phyloP scores from a whole-genome alignment of 2,888 invertebrate genomes.

The Ophion ellenae region DNA sequence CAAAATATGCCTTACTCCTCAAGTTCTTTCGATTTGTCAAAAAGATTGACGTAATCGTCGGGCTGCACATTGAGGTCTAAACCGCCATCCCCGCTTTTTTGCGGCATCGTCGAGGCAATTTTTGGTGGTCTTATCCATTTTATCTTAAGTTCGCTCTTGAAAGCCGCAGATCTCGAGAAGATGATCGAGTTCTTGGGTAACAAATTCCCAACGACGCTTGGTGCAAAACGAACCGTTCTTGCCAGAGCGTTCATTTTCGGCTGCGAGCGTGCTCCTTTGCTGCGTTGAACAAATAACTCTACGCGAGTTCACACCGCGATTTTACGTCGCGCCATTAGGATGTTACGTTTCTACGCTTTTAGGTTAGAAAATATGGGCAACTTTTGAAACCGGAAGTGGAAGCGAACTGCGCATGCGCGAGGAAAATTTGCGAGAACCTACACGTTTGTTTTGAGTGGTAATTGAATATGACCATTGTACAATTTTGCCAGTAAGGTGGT shows the following conservation, averaged over 20 bases:
- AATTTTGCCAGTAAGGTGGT: too few species aligned
- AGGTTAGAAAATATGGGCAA: not conserved
- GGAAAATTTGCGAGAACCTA: not conserved
- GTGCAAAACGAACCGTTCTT: constrained; percentile 58
- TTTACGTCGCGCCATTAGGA: not conserved
- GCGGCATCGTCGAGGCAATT: constrained; percentile 87
- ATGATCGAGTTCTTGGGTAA: constrained; percentile 56
- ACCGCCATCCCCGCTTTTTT: constrained; percentile 89
- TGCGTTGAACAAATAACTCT: constrained; percentile 10
- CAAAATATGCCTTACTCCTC: constrained; percentile 85
- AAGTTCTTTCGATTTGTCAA: constrained; percentile 88
- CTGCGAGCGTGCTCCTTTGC: not conserved
- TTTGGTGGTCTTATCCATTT: constrained; percentile 91
- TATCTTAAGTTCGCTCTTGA: constrained; percentile 90
- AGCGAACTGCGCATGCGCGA: not conserved
- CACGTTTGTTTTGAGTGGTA: too few species aligned
- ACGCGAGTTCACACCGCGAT: not conserved
- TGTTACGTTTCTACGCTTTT: not conserved
- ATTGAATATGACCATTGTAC: too few species aligned
- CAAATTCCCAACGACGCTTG: constrained; percentile 60
- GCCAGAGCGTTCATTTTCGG: constrained; percentile 71
- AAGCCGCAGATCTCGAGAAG: constrained; percentile 82
- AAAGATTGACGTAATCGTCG: constrained; percentile 85
- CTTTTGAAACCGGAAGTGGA: not conserved
- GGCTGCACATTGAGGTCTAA: constrained; percentile 85